Evolutionary conservation across 2,113 vertebrate species (phyloP).

Genomic region (Desmodus rotundus): DNA sequence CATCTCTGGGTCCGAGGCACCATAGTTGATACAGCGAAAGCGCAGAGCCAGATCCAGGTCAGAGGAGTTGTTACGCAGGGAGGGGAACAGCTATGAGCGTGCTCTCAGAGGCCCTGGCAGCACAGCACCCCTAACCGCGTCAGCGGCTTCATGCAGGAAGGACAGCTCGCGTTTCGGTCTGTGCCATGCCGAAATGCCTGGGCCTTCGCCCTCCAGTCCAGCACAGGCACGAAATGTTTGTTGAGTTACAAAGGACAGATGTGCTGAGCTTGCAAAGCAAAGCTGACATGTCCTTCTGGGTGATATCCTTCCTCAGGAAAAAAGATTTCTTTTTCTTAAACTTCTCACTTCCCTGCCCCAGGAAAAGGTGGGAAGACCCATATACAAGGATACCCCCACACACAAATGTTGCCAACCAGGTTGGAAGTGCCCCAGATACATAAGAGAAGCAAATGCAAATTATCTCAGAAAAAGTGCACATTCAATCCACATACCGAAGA

Average conservation of each 20-base stretch:
- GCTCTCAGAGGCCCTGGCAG: fast-evolving
- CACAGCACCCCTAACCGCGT: too few species aligned
- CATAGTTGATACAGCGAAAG: neutral
- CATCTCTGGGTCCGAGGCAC: neutral
- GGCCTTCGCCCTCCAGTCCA: neutral
- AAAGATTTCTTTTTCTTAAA: neutral
- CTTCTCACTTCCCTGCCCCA: neutral
- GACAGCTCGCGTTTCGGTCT: neutral
- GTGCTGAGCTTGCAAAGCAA: neutral
- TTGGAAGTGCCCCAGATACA: neutral
- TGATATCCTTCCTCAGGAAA: neutral
- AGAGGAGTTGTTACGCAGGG: fast-evolving
- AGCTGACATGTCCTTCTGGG: neutral
- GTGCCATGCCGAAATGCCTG: fast-evolving
- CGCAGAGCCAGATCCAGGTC: neutral
- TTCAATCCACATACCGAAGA: neutral
- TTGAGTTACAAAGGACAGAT: neutral
- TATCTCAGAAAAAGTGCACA: neutral
- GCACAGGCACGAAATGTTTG: neutral
- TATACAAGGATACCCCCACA: neutral
- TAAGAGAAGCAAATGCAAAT: neutral
- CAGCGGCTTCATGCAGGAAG: neutral
- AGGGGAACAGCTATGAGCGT: neutral
- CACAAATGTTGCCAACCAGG: neutral
- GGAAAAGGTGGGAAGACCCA: neutral